phyloP scores from a whole-genome alignment of 2,888 invertebrate genomes.

The Clepsis dumicolana region DNA sequence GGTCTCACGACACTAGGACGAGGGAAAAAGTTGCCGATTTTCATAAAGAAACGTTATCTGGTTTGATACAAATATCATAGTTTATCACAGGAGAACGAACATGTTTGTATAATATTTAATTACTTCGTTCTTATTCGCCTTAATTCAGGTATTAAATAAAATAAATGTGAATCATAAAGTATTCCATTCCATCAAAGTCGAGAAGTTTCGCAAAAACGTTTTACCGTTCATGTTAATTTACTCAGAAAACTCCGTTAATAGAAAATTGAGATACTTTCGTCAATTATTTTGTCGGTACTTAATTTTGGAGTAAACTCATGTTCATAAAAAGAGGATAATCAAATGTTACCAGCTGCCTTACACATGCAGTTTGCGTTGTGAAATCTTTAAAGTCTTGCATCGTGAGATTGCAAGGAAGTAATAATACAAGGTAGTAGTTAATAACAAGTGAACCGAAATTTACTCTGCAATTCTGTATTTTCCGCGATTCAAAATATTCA shows the following conservation, averaged over 20 bases:
- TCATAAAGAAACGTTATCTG: too few relatives aligned
- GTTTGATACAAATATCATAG: not conserved
- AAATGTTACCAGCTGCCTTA: not conserved
- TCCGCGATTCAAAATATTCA: not conserved
- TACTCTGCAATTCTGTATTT: too few relatives aligned
- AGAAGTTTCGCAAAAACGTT: conserved; percentile 15
- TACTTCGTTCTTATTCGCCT: not conserved
- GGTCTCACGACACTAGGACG: too few relatives aligned
- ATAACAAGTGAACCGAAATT: too few relatives aligned
- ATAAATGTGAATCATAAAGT: conserved; percentile 7
- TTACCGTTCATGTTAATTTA: conserved; percentile 16
- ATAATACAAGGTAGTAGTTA: too few relatives aligned
- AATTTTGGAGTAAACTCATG: conserved; percentile 1
- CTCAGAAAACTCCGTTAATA: conserved; percentile 19
- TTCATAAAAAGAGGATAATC: not conserved
- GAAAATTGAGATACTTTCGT: conserved; percentile 5
- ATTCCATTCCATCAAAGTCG: conserved; percentile 12
- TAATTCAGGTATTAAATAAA: conserved; percentile 12
- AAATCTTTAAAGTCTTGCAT: not conserved
- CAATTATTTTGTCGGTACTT: conserved; percentile 8
- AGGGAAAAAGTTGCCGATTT: too few relatives aligned
- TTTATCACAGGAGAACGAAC: not conserved
- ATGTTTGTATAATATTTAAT: not conserved
- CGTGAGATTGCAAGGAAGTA: too few relatives aligned
- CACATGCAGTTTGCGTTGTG: not conserved